phyloP scores from a whole-genome alignment of 1,140 invertebrate species.

The Drosophila repletoides region DNA sequence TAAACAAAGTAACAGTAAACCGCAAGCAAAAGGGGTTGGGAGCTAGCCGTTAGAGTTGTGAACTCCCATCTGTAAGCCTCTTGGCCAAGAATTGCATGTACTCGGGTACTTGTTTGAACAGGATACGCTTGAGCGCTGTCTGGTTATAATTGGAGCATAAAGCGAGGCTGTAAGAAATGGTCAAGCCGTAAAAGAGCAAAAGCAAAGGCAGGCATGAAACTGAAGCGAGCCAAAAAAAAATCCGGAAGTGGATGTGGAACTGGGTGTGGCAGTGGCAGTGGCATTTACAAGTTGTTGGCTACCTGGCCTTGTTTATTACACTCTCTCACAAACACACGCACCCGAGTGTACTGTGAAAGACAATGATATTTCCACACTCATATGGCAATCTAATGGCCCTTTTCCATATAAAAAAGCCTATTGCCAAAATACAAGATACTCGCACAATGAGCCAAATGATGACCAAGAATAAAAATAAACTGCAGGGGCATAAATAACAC shows the following conservation, averaged over 20 bases:
- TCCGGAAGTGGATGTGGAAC: constrained; percentile 48
- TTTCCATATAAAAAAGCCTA: constrained; percentile 66
- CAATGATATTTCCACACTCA: constrained; percentile 38
- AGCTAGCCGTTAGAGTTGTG: not conserved
- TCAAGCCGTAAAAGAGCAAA: constrained; percentile 53
- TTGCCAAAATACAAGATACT: constrained; percentile 45
- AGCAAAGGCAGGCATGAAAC: constrained; percentile 25
- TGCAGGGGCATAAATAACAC: constrained; percentile 63
- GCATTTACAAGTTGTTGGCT: constrained; percentile 56
- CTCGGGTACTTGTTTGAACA: constrained; percentile 61
- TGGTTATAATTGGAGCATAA: constrained; percentile 80
- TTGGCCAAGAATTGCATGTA: constrained; percentile 31
- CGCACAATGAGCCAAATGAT: constrained; percentile 35
- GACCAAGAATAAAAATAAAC: constrained; percentile 45
- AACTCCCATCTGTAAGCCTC: not conserved
- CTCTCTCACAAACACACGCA: not conserved
- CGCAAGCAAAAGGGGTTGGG: constrained; percentile 34
- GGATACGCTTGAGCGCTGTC: constrained; percentile 63
- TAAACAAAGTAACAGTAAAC: constrained; percentile 64
- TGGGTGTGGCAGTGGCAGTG: constrained; percentile 6
- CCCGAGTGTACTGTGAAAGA: not conserved
- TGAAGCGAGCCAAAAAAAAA: constrained; percentile 29
- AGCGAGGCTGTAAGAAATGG: constrained; percentile 69
- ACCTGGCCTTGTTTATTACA: constrained; percentile 39
- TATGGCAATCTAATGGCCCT: constrained; percentile 26